These are phyloP conservation scores for Henricia sp. DNA, from an alignment of 53 echinoderm and acorn worm species.

Conservation along the genomic window DNA sequence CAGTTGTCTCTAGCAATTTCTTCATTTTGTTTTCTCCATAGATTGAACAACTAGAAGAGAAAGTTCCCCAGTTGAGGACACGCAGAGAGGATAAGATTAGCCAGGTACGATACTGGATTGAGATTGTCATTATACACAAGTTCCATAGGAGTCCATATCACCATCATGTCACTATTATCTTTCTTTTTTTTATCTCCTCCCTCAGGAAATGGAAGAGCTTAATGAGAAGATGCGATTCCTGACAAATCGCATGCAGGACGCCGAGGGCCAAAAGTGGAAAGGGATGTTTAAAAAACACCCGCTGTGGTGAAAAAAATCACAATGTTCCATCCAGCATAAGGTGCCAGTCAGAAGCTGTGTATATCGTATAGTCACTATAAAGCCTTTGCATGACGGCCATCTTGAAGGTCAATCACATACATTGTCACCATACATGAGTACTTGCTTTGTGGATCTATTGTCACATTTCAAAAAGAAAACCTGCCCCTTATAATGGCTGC, in stretches of 20 bases:
- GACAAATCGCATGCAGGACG: constrained; percentile 86
- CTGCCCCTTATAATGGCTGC: no score
- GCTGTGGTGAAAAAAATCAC: constrained; percentile 79
- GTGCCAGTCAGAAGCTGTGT: no score
- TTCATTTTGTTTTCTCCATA: neutral
- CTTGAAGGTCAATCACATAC: neutral
- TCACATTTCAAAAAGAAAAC: no score
- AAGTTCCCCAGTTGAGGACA: constrained; percentile 81
- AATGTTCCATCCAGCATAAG: no score
- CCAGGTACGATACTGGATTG: constrained; percentile 67
- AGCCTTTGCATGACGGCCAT: neutral
- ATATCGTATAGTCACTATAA: no score
- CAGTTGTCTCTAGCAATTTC: no score
- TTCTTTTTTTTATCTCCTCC: neutral
- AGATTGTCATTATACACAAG: neutral
- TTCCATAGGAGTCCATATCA: neutral
- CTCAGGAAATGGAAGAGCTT: constrained; percentile 89
- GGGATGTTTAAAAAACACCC: constrained; percentile 99
- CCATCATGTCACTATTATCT: no score
- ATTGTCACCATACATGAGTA: neutral
- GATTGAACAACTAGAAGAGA: constrained; percentile 65
- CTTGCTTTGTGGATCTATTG: no score
- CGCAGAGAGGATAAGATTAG: constrained; percentile 77
- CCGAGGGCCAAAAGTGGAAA: constrained; percentile 93
- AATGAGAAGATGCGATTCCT: constrained; percentile 94